Conservation (phyloP, 2,797 vertebrate species). For the Crocodylus rhombifer region DNA sequence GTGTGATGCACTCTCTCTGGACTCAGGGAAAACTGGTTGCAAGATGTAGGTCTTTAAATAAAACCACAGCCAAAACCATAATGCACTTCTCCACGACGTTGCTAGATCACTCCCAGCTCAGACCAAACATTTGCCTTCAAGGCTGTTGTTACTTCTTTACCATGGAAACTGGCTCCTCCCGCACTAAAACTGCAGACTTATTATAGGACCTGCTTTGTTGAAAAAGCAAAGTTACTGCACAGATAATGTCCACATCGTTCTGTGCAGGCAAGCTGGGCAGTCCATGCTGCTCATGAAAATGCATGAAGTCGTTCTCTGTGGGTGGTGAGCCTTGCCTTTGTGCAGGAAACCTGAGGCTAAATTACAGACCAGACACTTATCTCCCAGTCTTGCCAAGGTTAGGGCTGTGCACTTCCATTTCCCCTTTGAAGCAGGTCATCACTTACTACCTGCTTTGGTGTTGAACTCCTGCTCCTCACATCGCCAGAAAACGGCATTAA, state of each 20-base stretch:
- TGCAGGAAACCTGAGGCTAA: neutral
- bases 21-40: neutral
- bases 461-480: no score
- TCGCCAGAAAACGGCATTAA: no score
- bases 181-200: neutral
- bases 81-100: neutral
- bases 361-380: fast-evolving
- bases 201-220: neutral
- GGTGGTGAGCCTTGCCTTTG: neutral
- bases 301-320: neutral
- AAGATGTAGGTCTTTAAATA: neutral
- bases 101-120: constrained; percentile 5
- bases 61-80: neutral
- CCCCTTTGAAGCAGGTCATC: neutral
- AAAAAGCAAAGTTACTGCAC: neutral
- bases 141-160: constrained; percentile 41
- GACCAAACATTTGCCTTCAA: neutral
- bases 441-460: neutral
- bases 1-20: no score
- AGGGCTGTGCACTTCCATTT: neutral
- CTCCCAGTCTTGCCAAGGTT: no score
- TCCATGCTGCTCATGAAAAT: neutral
- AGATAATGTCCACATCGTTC: neutral
- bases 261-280: fast-evolving
- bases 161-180: constrained; percentile 71